phyloP scores from a whole-genome alignment of 1,140 invertebrate genomes.

The Solen grandis region DNA sequence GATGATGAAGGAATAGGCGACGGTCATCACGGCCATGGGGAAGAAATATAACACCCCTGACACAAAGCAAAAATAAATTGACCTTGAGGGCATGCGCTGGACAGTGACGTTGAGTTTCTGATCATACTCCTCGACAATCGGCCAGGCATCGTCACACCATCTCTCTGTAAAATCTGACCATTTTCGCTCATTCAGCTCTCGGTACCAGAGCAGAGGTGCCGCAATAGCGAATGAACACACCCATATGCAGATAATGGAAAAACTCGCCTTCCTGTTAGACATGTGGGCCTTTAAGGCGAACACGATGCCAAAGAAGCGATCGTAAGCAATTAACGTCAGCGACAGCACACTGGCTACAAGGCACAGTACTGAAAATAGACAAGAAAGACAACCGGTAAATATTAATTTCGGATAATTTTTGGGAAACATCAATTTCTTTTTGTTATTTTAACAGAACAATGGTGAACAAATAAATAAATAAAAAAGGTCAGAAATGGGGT shows the following conservation, averaged over 20 bases:
- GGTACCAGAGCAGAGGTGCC: constrained; percentile 76
- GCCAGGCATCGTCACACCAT: constrained; percentile 77
- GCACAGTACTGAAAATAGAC: constrained; percentile 81
- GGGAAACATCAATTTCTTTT: no score
- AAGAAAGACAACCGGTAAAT: no score
- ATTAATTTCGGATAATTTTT: no score
- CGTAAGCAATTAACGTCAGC: constrained; percentile 81
- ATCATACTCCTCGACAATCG: constrained; percentile 46
- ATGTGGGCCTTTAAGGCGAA: constrained; percentile 77
- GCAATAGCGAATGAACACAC: constrained; percentile 76
- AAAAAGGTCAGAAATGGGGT: no score
- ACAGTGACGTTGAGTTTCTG: constrained; percentile 52
- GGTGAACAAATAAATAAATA: no score
- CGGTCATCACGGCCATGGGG: constrained; percentile 81
- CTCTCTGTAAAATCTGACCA: constrained; percentile 76
- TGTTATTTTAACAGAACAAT: no score
- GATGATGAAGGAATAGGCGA: constrained; percentile 81
- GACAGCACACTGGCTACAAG: constrained; percentile 82
- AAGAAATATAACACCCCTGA: constrained; percentile 81
- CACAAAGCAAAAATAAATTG: constrained; percentile 80
- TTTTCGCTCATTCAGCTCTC: constrained; percentile 63
- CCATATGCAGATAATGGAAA: constrained; percentile 81
- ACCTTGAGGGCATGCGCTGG: constrained; percentile 59
- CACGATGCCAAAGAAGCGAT: constrained; percentile 80
- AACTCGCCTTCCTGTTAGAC: constrained; percentile 67